Base-by-base conservation (phyloP, 2,888 invertebrate genomes). In the Lycaena phlaeas region DNA sequence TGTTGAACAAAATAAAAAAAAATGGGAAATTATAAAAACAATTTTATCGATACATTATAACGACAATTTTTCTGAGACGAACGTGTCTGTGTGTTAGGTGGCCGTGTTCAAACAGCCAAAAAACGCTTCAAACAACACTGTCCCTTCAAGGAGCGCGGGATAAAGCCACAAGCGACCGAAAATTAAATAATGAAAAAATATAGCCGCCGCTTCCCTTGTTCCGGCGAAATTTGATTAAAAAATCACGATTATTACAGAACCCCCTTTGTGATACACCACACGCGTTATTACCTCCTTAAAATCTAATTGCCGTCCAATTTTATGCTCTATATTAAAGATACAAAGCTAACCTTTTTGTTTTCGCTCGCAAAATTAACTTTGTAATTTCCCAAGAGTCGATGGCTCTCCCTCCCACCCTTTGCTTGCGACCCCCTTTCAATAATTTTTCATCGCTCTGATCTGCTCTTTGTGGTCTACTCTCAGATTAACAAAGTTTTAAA, bases 221-320 rank as follows among this genome's bases (percentile, higher is more conserved):
- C 79, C 74, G 82, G 78, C 79, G 82, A 85, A 85, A 85, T 85
- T 85, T 85, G 85, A 85, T 85, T 85, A 85, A 85, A 85, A 85
- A 85, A 85, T 85, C 85, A 85, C 85, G 85, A 85, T 85, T 84
- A 85, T 84, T 85, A 79, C 81, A 66, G 60, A 58, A 54, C 72
- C 71, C 72, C 78, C 77, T 69, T 64, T 64, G 57, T 53, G 68
- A 58, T 65, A 68, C 66, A 64, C 63, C 60, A 61, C 68, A 61
- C 56, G 53, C 49, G 52, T 50, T 63, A 50, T 52, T 53, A 44
- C 45, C 50, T 36, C 45, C 40, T 51, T 15, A 37, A 31, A 40
- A 53, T 46, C 18, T 4, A 12, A 1, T 10, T 25, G 10, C 0
- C 49, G 48, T 14, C 14, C 44, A 2, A 66, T 29, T 48, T 10